Conservation (phyloP, 2,797 vertebrate species). For the Prionace glauca region DNA sequence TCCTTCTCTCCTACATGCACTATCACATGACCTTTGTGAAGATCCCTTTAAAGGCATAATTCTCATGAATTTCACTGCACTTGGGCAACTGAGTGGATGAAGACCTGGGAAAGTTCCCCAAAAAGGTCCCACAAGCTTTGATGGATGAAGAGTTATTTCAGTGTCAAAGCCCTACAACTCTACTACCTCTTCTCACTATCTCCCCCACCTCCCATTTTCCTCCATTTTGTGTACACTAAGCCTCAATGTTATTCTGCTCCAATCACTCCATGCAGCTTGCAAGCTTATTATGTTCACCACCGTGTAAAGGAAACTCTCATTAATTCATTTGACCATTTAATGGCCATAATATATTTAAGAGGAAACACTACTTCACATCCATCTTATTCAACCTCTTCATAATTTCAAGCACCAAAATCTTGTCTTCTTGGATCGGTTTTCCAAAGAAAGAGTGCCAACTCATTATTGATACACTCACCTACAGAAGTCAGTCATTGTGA, state of each 20-base stretch:
- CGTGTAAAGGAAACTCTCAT: not conserved
- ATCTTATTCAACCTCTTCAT: not conserved
- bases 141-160: not conserved
- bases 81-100: not conserved
- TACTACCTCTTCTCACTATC: not conserved
- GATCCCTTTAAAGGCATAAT: not conserved
- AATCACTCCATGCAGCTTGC: too few species aligned
- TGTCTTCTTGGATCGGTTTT: not conserved
- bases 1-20: too few species aligned
- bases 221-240: not conserved
- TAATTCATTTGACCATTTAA: not conserved
- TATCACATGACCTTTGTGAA: too few species aligned
- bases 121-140: not conserved
- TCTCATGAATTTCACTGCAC: not conserved
- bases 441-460: not conserved
- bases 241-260: not conserved
- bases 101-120: not conserved
- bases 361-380: not conserved
- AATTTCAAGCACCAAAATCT: not conserved
- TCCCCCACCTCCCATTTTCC: not conserved
- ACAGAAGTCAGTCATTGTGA: not conserved
- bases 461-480: not conserved
- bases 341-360: not conserved
- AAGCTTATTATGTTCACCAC: not conserved
- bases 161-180: not conserved